Base-by-base conservation (phyloP, 1,140 invertebrate species). In the Apocrypta bakeri region DNA sequence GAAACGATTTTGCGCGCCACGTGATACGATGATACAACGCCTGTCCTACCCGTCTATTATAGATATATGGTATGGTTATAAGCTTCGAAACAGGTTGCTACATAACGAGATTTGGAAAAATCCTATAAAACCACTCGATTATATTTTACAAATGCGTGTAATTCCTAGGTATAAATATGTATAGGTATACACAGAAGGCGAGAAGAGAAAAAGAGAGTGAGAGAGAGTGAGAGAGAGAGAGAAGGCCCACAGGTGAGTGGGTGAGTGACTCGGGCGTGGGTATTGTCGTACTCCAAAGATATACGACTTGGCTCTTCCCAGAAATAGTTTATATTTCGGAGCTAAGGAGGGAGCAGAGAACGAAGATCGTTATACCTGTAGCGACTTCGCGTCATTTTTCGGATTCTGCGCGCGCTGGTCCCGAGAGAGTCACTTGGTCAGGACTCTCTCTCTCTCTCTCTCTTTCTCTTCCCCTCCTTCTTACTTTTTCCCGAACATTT, bases 281-380 rank as follows among this genome's bases (percentile, higher is more conserved):
- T 85, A 91, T 90, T 91, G 90, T 91, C 90, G 85, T 87, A 86
- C 85, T 9, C 83, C 74, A 80, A 91, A 92, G 91, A 92, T 92
- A 92, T 92, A 92, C 88, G 91, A 90, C 88, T 88, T 3, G 83
- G 61, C 80, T 85, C 88, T 92, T 92, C 91, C 86, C 64, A 90
- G 91, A 92, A 92, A 90, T 88, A 91, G 90, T 91, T 92, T 91
- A 90, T 90, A 90, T 90, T 90, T 89, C 84, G 80, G 69, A 87
- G 86, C 82, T 83, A 64, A 9, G 71, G 11, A n/a, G 61, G 56
- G 25, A n/a, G 12, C 6, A 29, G 66, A 33, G 17, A 25, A 0
- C 6, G 68, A 73, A 86, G 85, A 89, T 90, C 87, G 87, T 90
- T 90, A 89, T 87, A 79, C 76, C 84, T 78, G 85, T 88, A 40